These are phyloP conservation scores for Hassar affinis DNA, from an alignment of 2,113 vertebrate genomes.

Conservation along the genomic window DNA sequence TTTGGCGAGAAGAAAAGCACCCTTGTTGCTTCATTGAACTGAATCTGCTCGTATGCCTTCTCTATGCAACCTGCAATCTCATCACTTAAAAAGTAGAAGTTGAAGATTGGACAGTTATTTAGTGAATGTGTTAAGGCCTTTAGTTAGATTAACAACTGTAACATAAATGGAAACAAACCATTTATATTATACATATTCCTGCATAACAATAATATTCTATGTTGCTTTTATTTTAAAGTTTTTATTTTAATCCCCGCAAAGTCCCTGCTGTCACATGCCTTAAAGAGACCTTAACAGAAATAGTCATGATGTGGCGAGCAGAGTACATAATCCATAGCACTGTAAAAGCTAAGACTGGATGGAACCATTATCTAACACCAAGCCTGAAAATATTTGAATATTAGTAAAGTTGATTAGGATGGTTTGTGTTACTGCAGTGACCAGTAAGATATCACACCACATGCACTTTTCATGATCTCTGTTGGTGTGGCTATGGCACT, in stretches of 20 bases:
- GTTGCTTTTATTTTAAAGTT: not conserved
- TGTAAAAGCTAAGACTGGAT: not conserved
- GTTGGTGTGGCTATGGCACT: not conserved
- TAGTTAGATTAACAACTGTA: not conserved
- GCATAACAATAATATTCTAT: not conserved
- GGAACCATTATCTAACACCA: not conserved
- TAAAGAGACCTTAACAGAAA: not conserved
- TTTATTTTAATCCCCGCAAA: not conserved
- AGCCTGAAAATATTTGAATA: not conserved
- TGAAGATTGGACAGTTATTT: not conserved
- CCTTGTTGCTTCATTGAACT: conserved; percentile 84
- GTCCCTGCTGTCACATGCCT: not conserved
- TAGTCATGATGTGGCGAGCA: not conserved
- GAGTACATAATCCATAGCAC: not conserved
- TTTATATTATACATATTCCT: not conserved
- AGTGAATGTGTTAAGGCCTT: not conserved
- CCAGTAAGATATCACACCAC: not conserved
- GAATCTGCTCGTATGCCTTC: conserved; percentile 91
- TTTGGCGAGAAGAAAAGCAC: conserved; percentile 90
- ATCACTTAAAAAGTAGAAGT: conserved; percentile 71
- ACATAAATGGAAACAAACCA: not conserved
- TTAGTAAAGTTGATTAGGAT: not conserved
- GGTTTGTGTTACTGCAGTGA: not conserved
- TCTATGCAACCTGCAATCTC: conserved; percentile 92
- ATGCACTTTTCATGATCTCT: not conserved